Conservation (phyloP, 2,797 vertebrate species). For the Aeoliscus strigatus region DNA sequence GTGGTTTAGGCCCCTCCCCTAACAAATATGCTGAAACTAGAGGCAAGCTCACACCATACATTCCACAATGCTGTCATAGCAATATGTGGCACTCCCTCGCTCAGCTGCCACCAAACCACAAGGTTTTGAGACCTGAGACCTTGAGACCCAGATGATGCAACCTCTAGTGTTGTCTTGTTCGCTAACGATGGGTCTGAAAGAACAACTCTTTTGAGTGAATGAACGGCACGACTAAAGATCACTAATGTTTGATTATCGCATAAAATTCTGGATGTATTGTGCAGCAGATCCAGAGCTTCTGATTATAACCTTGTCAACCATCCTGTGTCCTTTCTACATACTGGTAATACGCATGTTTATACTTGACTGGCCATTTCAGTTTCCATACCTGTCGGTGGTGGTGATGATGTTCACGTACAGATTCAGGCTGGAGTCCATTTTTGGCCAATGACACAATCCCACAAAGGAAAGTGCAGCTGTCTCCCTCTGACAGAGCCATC, state of each 20-base stretch:
- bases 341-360: not conserved
- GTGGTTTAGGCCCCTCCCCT: conserved; percentile 52
- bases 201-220: no score
- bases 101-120: conserved; percentile 3
- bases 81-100: conserved; percentile 39
- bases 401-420: conserved; percentile 65
- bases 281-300: conserved; percentile 35
- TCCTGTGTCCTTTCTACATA: no score
- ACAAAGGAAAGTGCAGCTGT: conserved; percentile 36
- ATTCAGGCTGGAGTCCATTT: conserved; percentile 47
- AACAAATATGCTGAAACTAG: conserved; percentile 64
- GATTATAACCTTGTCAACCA: conserved; percentile 39
- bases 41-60: conserved; percentile 68
- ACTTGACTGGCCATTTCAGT: no score
- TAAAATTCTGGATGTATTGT: no score
- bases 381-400: conserved; percentile 56
- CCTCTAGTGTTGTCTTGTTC: no score
- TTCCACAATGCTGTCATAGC: conserved; percentile 64
- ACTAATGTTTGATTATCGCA: no score
- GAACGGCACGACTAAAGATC: no score
- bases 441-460: conserved; percentile 45
- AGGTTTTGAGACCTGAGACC: no score
- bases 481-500: conserved; percentile 15
- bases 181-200: no score
- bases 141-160: no score